phyloP scores from a whole-genome alignment of 2,888 invertebrate genomes.

The Lordiphosa andalusiaca region DNA sequence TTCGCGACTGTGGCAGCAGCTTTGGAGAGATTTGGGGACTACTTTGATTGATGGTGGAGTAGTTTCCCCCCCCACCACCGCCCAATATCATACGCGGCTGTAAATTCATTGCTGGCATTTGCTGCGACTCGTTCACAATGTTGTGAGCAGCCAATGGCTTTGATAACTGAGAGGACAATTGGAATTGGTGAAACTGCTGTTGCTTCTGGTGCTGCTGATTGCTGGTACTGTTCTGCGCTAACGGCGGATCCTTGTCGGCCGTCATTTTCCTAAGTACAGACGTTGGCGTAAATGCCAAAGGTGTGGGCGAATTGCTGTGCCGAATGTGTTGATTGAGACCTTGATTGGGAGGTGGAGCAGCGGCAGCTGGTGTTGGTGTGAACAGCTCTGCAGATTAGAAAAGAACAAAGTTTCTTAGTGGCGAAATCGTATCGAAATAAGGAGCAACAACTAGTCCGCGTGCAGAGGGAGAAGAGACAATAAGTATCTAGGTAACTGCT shows the following conservation, averaged over 20 bases:
- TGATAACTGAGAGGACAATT: constrained; percentile 1
- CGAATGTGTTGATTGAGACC: constrained; percentile 40
- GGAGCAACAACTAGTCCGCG: no score
- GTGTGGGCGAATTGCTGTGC: constrained; percentile 83
- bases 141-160: constrained; percentile 29
- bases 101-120: constrained; percentile 45
- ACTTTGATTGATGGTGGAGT: constrained; percentile 23
- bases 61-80: constrained; percentile 43
- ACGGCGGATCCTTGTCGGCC: constrained; percentile 88
- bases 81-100: constrained; percentile 78
- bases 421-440: no score
- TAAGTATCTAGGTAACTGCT: no score
- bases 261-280: constrained; percentile 97
- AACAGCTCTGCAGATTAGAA: background rate
- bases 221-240: constrained; percentile 16
- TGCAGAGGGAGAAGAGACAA: no score
- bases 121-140: constrained; percentile 44
- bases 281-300: constrained; percentile 94
- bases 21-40: constrained; percentile 61
- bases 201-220: constrained; percentile 29
- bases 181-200: constrained; percentile 21
- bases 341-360: no score
- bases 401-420: background rate
- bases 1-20: constrained; percentile 38
- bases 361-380: no score